phyloP scores from a whole-genome alignment of 2,113 vertebrate genomes.

The Suncus etruscus region DNA sequence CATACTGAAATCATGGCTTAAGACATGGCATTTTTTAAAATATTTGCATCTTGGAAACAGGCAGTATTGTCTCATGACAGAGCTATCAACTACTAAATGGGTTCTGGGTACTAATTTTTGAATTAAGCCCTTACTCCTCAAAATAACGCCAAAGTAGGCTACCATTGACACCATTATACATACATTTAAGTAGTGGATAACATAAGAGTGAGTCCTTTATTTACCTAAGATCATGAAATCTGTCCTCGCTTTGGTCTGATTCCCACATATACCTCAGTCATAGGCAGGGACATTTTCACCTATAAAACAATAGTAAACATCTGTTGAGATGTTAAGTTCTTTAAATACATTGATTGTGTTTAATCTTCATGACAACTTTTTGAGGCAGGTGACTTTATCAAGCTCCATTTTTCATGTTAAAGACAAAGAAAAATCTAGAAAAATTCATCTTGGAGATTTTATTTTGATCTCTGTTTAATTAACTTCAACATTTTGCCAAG shows the following conservation, averaged over 20 bases:
- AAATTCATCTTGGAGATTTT: slow-evolving; percentile 16
- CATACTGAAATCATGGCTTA: background rate
- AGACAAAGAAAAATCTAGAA: background rate
- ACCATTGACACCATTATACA: background rate
- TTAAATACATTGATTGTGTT: slow-evolving; percentile 5
- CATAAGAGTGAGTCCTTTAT: background rate
- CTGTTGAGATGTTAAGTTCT: background rate
- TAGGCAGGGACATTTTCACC: background rate
- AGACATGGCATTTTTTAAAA: background rate
- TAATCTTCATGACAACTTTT: slow-evolving; percentile 34
- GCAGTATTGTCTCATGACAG: background rate
- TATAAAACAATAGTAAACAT: background rate
- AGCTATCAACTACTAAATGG: background rate
- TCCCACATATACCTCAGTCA: background rate
- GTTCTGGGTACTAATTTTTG: background rate
- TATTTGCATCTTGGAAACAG: background rate
- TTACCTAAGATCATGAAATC: background rate
- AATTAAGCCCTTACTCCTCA: background rate
- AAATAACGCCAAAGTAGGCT: background rate
- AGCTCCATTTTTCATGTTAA: background rate
- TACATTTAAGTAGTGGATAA: background rate
- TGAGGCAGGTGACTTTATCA: background rate
- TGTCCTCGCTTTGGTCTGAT: background rate
- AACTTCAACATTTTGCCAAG: slow-evolving; percentile 51
- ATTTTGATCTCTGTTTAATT: slow-evolving; percentile 57